These are phyloP conservation scores for Anguilla megastoma DNA, from an alignment of 2,797 vertebrate species.

Conservation along the genomic window DNA sequence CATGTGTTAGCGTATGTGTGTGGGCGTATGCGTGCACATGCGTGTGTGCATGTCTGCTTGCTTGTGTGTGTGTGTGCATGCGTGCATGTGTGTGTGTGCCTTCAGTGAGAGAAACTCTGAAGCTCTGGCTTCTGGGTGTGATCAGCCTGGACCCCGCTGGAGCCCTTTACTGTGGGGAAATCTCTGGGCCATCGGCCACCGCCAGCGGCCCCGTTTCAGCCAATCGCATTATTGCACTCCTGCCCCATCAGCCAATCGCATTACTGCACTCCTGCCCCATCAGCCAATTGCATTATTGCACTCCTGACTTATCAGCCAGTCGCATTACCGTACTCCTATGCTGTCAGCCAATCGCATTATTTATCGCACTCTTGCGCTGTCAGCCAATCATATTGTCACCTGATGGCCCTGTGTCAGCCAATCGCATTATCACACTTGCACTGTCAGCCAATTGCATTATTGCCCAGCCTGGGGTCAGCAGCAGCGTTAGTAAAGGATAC, in stretches of 20 bases:
- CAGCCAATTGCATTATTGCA: too few species aligned
- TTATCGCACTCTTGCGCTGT: too few species aligned
- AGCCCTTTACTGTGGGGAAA: slow-evolving; percentile 49
- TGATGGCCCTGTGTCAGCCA: too few species aligned
- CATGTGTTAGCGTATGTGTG: not conserved
- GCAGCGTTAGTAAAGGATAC: too few species aligned
- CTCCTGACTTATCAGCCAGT: too few species aligned
- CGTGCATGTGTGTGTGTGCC: not conserved
- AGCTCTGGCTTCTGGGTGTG: slow-evolving; percentile 34
- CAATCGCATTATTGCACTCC: slow-evolving; percentile 45
- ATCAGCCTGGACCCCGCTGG: slow-evolving; percentile 51
- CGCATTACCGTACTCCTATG: too few species aligned
- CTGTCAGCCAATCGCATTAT: too few species aligned
- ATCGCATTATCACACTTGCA: too few species aligned
- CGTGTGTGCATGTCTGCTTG: not conserved
- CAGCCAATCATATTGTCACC: too few species aligned
- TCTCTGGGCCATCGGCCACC: slow-evolving; percentile 35
- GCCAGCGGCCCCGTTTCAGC: slow-evolving; percentile 44
- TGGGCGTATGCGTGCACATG: not conserved
- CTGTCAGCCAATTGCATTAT: too few species aligned
- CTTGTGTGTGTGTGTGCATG: not conserved
- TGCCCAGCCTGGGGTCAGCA: too few species aligned
- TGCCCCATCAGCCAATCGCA: slow-evolving; percentile 43
- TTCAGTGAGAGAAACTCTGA: slow-evolving; percentile 46
- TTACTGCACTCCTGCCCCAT: slow-evolving; percentile 28